Base-by-base conservation (phyloP, 2,797 vertebrate species). In the Gila robusta region DNA sequence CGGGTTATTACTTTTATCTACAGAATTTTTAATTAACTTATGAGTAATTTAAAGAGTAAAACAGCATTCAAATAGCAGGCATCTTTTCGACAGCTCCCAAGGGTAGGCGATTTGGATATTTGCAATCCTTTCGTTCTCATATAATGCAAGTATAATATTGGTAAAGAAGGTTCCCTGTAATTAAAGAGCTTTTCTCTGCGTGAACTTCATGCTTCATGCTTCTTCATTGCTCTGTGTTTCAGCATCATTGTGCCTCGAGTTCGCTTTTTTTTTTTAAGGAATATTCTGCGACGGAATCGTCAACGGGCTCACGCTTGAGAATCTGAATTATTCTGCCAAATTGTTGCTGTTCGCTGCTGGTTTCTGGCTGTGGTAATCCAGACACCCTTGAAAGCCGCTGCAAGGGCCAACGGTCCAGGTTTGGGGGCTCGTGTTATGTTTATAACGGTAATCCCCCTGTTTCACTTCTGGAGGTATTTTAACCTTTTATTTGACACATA, bases 401-500 rank as follows among this genome's bases (percentile, higher is more conserved):
- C 28, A 23, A n/a, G 71, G 70, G 70, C 62, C 81, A 80, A 52
- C 74, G 67, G 85, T 83, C 88, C 66, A 84, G 89, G 88, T 91
- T 89, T 83, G 69, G 83, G 79, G 62, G 39, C 54, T 62, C 1
- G 47, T 84, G 89, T 62, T 85, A 52, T 62, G 66, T 69, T 81
- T 35, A 83, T 83, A 62, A 41, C 71, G n/a, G 83, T 90, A 89
- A 88, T 91, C 89, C 87, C 62, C 17, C 28, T 35, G 16, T 87
- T 74, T 91, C 28, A 90, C 82, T 88, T 81, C 88, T 82, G 83
- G 86, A 91, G 87, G 85, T 87, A 89, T 90, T 91, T 92, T 90
- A 93, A 92, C 83, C 81, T 87, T 84, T 87, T 89, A 87, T 91
- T 92, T 91, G 92, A 93, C 90, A 91, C 81, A 83, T 82, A 41